Conservation (phyloP, 1,140 invertebrate species). For the Stegodyphus mimosarum region DNA sequence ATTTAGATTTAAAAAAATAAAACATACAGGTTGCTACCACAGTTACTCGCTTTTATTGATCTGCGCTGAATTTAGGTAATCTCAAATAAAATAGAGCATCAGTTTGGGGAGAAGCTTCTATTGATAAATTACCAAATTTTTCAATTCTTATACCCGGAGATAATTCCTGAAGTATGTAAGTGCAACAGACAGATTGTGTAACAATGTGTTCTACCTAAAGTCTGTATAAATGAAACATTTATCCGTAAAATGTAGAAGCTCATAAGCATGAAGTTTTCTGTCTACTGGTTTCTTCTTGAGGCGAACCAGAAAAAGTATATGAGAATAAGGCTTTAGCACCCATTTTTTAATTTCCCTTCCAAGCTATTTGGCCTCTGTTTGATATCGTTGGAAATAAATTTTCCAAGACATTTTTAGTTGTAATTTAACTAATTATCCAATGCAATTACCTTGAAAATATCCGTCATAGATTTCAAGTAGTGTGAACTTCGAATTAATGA, state of each 20-base stretch:
- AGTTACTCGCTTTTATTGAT: too few relatives aligned
- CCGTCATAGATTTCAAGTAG: too few relatives aligned
- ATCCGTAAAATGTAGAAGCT: constrained; percentile 40
- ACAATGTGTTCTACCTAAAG: constrained; percentile 35
- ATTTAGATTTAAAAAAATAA: too few relatives aligned
- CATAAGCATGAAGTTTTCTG: constrained; percentile 29
- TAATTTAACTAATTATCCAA: too few relatives aligned
- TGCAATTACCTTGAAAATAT: too few relatives aligned
- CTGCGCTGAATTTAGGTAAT: too few relatives aligned
- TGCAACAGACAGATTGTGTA: constrained; percentile 10
- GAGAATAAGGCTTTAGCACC: constrained; percentile 46
- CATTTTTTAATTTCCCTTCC: constrained; percentile 29
- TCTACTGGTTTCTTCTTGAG: constrained; percentile 25
- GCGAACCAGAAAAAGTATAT: constrained; percentile 31
- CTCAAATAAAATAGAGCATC: too few relatives aligned
- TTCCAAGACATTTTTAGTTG: neutral
- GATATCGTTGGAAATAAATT: neutral
- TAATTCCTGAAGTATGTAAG: constrained; percentile 14
- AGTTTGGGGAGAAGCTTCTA: too few relatives aligned
- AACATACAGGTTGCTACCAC: too few relatives aligned
- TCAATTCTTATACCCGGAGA: neutral
- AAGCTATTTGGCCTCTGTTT: neutral
- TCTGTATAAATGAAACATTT: constrained; percentile 41
- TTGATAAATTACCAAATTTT: too few relatives aligned
- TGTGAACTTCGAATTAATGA: too few relatives aligned